Evolutionary conservation across 1,140 invertebrate species (phyloP).

Genomic region (Cydia fagiglandana): DNA sequence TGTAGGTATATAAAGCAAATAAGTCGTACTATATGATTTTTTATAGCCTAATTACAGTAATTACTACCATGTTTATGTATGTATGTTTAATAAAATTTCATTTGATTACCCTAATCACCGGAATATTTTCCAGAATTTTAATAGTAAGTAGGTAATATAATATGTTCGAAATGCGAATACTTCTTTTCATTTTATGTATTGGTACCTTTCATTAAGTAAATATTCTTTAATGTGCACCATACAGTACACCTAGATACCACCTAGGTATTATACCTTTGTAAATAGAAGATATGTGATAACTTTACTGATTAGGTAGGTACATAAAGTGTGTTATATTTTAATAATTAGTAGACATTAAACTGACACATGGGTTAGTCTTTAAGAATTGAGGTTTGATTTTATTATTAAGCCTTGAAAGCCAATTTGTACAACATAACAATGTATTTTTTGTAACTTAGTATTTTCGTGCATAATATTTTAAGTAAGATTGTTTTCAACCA

Average conservation of each 20-base stretch:
- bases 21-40: background rate
- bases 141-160: slow-evolving; percentile 1
- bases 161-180: background rate
- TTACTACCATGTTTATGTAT: background rate
- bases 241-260: too few relatives aligned
- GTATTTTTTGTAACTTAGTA: background rate
- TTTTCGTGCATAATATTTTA: too few relatives aligned
- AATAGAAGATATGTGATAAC: background rate
- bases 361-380: background rate
- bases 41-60: background rate
- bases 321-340: background rate
- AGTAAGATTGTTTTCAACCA: too few relatives aligned
- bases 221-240: too few relatives aligned
- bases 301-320: background rate
- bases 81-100: background rate
- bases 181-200: background rate
- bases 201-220: background rate
- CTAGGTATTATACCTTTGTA: background rate
- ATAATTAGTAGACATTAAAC: background rate
- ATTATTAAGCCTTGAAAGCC: background rate
- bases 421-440: background rate
- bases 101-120: slow-evolving; percentile 29
- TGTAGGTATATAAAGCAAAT: background rate
- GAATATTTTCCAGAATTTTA: slow-evolving; percentile 20
- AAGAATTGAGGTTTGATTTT: background rate